These are phyloP conservation scores for Furcula furcula DNA, from an alignment of 2,888 invertebrate genomes.

Conservation along the genomic window DNA sequence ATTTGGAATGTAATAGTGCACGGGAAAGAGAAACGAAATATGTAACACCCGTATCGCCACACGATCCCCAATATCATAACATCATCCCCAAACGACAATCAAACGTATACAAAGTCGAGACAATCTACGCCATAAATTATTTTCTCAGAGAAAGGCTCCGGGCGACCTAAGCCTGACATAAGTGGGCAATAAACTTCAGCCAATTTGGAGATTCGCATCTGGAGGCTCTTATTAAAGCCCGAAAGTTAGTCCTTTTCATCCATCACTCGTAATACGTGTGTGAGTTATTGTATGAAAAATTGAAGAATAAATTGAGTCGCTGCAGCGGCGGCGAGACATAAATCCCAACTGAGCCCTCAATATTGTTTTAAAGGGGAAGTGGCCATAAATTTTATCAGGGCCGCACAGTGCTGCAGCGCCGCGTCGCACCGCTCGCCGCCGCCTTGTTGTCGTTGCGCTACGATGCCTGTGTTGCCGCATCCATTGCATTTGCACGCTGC, in stretches of 20 bases:
- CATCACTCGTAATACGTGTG: conserved; percentile 82
- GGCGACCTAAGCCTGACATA: conserved; percentile 82
- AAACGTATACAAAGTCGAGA: conserved; percentile 69
- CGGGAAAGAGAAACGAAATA: neutral
- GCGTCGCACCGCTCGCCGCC: conserved; percentile 35
- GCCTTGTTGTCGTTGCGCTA: conserved; percentile 18
- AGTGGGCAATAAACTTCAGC: conserved; percentile 82
- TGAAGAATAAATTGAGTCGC: conserved; percentile 83
- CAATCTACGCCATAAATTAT: conserved; percentile 79
- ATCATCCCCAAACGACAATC: conserved; percentile 59
- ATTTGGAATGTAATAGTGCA: too few species aligned
- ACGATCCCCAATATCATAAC: conserved; percentile 19
- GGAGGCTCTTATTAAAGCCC: conserved; percentile 82
- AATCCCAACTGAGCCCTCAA: conserved; percentile 83
- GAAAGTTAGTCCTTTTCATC: conserved; percentile 83
- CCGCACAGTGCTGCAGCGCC: conserved; percentile 64
- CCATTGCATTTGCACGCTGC: conserved; percentile 42
- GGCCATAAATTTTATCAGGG: conserved; percentile 82
- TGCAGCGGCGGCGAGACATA: conserved; percentile 81
- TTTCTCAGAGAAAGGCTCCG: conserved; percentile 76
- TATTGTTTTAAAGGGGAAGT: conserved; percentile 83
- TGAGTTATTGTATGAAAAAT: conserved; percentile 83
- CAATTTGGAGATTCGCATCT: conserved; percentile 82
- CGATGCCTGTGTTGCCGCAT: conserved; percentile 21
- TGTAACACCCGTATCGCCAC: neutral